phyloP scores from a whole-genome alignment of 2,113 vertebrate genomes.

The Ranitomeya imitator region DNA sequence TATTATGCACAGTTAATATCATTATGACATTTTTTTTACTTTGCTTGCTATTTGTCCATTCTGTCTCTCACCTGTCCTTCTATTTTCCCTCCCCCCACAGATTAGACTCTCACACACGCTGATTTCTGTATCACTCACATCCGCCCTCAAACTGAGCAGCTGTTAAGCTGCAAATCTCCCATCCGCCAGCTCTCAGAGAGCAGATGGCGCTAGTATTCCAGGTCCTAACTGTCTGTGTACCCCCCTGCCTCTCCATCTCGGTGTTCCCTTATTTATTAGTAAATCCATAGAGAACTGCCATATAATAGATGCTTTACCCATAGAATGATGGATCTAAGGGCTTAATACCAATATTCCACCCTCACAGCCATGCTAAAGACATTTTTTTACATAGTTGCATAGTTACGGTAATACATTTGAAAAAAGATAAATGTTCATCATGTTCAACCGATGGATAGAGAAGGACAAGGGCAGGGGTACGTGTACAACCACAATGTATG shows the following conservation, averaged over 20 bases:
- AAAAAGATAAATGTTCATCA: no score
- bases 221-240: background rate
- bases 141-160: conserved; percentile 54
- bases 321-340: no score
- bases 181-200: conserved; percentile 34
- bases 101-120: conserved; percentile 47
- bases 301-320: background rate
- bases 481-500: no score
- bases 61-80: conserved; percentile 19
- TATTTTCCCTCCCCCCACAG: conserved; percentile 32
- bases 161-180: conserved; percentile 54
- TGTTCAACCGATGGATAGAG: no score
- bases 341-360: background rate
- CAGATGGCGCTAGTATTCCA: conserved; percentile 48
- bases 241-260: background rate
- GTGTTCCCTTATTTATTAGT: background rate
- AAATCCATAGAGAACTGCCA: background rate
- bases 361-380: no score
- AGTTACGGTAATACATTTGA: no score
- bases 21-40: background rate
- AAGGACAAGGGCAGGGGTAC: no score
- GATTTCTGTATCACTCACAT: conserved; percentile 45
- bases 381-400: no score
- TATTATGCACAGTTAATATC: background rate
- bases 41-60: background rate